phyloP scores from a whole-genome alignment of 2,888 invertebrate genomes.

The Erpobdella octoculata region DNA sequence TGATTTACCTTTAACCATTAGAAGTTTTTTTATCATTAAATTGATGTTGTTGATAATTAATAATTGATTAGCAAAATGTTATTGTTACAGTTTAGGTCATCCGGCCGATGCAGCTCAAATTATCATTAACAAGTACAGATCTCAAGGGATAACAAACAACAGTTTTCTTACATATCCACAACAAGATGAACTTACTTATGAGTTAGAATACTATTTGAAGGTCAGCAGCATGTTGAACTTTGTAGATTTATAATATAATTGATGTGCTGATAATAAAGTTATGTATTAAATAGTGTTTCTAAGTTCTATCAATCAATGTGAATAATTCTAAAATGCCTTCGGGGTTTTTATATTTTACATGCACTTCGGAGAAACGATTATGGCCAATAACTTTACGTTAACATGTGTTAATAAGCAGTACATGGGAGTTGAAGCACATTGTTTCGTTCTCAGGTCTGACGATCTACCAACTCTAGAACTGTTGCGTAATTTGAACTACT shows the following conservation, averaged over 20 bases:
- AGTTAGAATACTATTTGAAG: conserved; percentile 23
- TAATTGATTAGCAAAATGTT: too few relatives aligned
- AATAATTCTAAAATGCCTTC: too few relatives aligned
- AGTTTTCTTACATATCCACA: conserved; percentile 24
- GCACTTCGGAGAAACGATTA: too few relatives aligned
- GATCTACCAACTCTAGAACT: too few relatives aligned
- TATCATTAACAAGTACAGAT: conserved; percentile 22
- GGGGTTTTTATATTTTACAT: too few relatives aligned
- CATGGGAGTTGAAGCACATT: too few relatives aligned
- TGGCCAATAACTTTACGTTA: too few relatives aligned
- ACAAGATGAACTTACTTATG: conserved; percentile 26
- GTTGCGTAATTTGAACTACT: too few relatives aligned
- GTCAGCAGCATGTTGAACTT: neutral
- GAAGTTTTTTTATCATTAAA: neutral
- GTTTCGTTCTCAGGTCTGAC: too few relatives aligned
- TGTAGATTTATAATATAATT: neutral
- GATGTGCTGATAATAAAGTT: neutral
- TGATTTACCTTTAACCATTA: neutral
- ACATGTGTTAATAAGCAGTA: too few relatives aligned
- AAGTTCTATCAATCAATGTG: too few relatives aligned
- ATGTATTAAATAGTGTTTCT: neutral
- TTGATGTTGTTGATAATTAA: too few relatives aligned
- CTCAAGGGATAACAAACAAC: conserved; percentile 20
- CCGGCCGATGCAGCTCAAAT: conserved; percentile 23
- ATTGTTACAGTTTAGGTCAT: conserved; percentile 19